Percentiles rank a stretch among this genome's conserved stretches.
Conservation (phyloP, 2,888 invertebrate species). For the Zelleria hepariella region DNA sequence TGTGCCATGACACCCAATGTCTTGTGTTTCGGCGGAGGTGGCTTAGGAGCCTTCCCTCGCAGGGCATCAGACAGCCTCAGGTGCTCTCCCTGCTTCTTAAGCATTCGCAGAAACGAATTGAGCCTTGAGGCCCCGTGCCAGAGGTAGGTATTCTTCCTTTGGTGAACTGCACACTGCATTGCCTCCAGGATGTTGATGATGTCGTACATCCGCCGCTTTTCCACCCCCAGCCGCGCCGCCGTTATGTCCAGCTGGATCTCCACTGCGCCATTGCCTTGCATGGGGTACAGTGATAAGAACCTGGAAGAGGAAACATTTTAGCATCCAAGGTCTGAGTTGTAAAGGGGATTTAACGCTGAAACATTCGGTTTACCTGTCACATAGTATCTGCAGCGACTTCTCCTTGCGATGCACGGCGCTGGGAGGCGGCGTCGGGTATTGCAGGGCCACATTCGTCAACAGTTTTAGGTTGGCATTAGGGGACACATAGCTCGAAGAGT, state of each 20-base stretch:
- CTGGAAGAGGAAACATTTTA: slow-evolving; percentile 32
- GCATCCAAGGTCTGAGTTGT: background rate
- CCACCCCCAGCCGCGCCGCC: slow-evolving; percentile 74
- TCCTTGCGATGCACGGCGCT: slow-evolving; percentile 69
- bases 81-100: slow-evolving; percentile 73
- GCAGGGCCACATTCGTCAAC: slow-evolving; percentile 75
- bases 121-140: slow-evolving; percentile 79
- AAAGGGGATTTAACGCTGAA: background rate
- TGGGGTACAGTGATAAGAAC: slow-evolving; percentile 70
- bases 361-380: slow-evolving; percentile 63
- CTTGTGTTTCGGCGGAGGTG: slow-evolving; percentile 73
- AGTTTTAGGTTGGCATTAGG: slow-evolving; percentile 78
- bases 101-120: slow-evolving; percentile 69
- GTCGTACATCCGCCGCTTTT: slow-evolving; percentile 80
- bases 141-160: slow-evolving; percentile 76
- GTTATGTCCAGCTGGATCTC: slow-evolving; percentile 77
- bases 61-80: slow-evolving; percentile 67
- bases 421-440: slow-evolving; percentile 65
- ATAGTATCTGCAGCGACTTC: slow-evolving; percentile 73
- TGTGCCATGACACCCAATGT: slow-evolving; percentile 79
- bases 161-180: slow-evolving; percentile 77
- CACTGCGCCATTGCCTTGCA: slow-evolving; percentile 57
- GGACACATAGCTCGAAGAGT: slow-evolving; percentile 69
- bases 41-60: slow-evolving; percentile 57
- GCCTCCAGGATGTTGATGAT: slow-evolving; percentile 82